Evolutionary conservation across 2,797 vertebrate genomes (phyloP), one percentile per base, ranked within the genome.

Genomic region (Kryptolebias ocellatus): DNA sequence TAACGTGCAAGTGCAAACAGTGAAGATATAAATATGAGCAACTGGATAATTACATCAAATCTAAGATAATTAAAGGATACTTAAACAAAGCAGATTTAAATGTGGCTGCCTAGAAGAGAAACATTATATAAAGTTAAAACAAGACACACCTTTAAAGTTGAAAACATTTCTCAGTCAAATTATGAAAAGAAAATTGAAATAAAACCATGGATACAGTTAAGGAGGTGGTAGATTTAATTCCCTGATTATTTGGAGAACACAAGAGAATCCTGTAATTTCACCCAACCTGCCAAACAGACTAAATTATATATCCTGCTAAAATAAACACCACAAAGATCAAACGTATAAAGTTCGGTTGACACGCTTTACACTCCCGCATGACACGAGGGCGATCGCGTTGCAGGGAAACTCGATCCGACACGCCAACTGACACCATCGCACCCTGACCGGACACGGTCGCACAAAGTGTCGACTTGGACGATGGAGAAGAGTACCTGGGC

Each of bases 351-450:
- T 60, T 74, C 31, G 27, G 42, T 29, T 67, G 44, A 44, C 67
- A 31, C 16, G 37, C 1, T 2, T 5, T 29, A 49, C 52, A 37
- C 12, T 0, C 50, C 37, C 52, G 42, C 3, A 12, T 69, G 69
- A 76, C 57, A 67, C 53, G 49, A 73, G 24, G 67, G 45, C 2
- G 7, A 64, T 59, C 69, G 31, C 54, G 67, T 83, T 79, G 65
- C 76, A 72, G 56, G 63, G 86, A 79, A 85, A 87, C 69, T 45
- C 31, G 72, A 81, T 76, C 68, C 65, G 62, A 51, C 65, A 60
- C 72, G 70, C 29, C 3, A 42, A 14, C 50, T 62, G 68, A 73
- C 71, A 80, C 64, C 2, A 24, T 85, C 69, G 72, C 52, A 54
- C 49, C 42, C 28, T 9, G 29, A 66, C 60, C 31, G 53, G 52